Evolutionary conservation across 2,113 vertebrate genomes (phyloP), one percentile per base, ranked within the genome.

Genomic region (Dasyurus viverrinus): DNA sequence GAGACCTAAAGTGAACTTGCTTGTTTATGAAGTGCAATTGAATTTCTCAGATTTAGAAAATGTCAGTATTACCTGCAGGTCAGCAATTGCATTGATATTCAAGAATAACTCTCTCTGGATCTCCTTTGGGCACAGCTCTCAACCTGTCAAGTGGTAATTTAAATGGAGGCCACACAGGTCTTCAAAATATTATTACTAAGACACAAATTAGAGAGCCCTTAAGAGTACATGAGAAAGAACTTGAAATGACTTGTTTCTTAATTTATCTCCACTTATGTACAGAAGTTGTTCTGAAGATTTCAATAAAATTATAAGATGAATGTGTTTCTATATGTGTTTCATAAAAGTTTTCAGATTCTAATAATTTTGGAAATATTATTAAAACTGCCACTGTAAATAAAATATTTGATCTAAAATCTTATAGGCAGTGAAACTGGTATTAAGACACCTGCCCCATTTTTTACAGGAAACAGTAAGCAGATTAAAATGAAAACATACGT

Each of bases 71-170:
- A 90, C 47, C 25, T 90, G 89, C 89, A 90, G 10, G 89, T 90
- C 89, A 90, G 89, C 46, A 90, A 52, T 3, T 27, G 26, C 11
- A 30, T 52, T 90, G 89, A 50, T 90, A 90, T 90, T 90, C 89
- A 90, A 23, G 46, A 50, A 14, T 90, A 50, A 46, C 89, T 50
- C 11, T 90, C 10, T 30, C 25, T 30, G 48, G 3, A 90, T 48
- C 89, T 90, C 47, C 47, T 90, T 26, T 90, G 89, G 89, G 89
- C 89, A 90, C 27, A 52, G 89, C 89, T 90, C 47, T 90, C 47
- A 90, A 90, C 24, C 47, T 90, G 89, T 90, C 89, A 90, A 90
- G 27, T 9, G 14, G 27, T 48, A 50, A 90, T 90, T 90, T 90
- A 50, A 47, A 90, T 90, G 89, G 27, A 30, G 89, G 89, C 47